Base-by-base conservation (phyloP, 2,888 invertebrate species). In the Lissocephala sabroskyi region DNA sequence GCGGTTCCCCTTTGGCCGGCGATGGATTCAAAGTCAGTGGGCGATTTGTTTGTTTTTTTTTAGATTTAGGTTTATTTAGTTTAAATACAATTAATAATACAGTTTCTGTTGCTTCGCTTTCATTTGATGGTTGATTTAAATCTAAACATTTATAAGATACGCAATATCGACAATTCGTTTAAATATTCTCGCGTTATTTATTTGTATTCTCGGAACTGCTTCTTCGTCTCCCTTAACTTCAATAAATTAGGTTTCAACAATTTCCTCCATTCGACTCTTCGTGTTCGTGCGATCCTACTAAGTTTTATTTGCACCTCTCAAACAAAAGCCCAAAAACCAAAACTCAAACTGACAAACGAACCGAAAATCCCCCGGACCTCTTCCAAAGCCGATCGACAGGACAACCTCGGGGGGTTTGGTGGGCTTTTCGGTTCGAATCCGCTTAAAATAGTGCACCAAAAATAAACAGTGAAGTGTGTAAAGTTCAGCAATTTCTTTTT, bases 71-170 rank as follows among this genome's bases (percentile, higher is more conserved):
- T 42, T 50, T 40, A 41, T 29, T 55, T 63, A 42, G 53, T 59
- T 46, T 46, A 37, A 35, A 37, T 37, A 35, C 44, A n/a, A n/a
- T n/a, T n/a, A n/a, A n/a, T n/a, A n/a, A n/a, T n/a, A n/a, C n/a
- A n/a, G n/a, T n/a, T n/a, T n/a, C n/a, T n/a, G n/a, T n/a, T n/a
- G n/a, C n/a, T n/a, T n/a, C n/a, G n/a, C n/a, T 44, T 46, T 56
- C 52, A 41, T 51, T 61, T 61, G n/a, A n/a, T n/a, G 65, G 59
- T 63, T 67, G 42, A 55, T 40, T 45, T 77, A 71, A 66, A 64
- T 50, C 71, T 77, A 71, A 71, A 71, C 71, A 71, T 77, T 65
- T 70, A 70, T 70, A 70, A 77, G 74, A 74, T 74, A 61, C 73
- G 53, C 67, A 59, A 65, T 77, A 71, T 71, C 71, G 71, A 71